Conservation (phyloP, 2,797 vertebrate genomes). For the Pseudochromis fuscus region DNA sequence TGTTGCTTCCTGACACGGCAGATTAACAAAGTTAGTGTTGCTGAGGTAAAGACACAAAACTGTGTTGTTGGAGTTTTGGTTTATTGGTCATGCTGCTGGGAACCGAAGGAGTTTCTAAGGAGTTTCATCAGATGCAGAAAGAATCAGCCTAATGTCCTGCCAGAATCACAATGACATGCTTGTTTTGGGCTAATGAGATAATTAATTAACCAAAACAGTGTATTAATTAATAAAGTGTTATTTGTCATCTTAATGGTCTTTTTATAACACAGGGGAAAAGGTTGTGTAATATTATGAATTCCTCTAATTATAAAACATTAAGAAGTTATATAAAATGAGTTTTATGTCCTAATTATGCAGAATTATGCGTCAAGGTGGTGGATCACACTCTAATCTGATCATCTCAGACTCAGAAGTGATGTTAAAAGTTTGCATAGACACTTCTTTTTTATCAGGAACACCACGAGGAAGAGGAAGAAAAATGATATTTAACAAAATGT, state of each 20-base stretch:
- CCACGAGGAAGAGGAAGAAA: too few species aligned
- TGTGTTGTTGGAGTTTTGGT: conserved; percentile 16
- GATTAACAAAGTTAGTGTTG: conserved; percentile 27
- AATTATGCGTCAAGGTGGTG: conserved; percentile 15
- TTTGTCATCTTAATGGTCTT: conserved; percentile 16
- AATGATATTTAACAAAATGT: not conserved
- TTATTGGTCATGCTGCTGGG: conserved; percentile 8
- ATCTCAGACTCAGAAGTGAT: not conserved
- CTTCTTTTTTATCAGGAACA: too few species aligned
- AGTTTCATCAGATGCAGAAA: conserved; percentile 39
- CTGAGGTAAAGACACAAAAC: conserved; percentile 22
- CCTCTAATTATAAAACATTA: not conserved
- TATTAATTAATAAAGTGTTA: conserved; percentile 21
- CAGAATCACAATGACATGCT: conserved; percentile 14
- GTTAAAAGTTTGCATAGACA: not conserved
- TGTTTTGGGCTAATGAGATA: conserved; percentile 18
- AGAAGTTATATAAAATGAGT: not conserved
- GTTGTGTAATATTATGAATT: not conserved
- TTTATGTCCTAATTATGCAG: conserved; percentile 5
- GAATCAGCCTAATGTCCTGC: conserved; percentile 20
- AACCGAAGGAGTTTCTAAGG: conserved; percentile 14
- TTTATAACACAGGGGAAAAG: not conserved
- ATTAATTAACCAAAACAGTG: conserved; percentile 27
- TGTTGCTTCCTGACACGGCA: conserved; percentile 31
- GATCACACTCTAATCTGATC: conserved; percentile 7